phyloP scores from a whole-genome alignment of 2,113 vertebrate genomes.

The Zapus hudsonius region DNA sequence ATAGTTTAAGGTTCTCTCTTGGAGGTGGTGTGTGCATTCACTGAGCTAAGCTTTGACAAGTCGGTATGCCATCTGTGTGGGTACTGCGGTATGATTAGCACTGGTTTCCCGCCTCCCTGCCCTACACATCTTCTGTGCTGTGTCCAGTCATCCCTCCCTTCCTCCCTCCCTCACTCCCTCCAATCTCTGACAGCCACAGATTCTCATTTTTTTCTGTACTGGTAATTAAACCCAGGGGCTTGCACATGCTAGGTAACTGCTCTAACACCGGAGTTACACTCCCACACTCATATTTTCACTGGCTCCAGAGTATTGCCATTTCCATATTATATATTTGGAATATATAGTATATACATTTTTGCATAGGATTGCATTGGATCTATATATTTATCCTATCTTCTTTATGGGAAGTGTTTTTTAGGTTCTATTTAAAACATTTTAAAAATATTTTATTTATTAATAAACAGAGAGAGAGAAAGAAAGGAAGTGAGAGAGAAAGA shows the following conservation, averaged over 20 bases:
- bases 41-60: background rate
- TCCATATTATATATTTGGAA: background rate
- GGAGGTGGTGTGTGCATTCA: background rate
- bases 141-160: background rate
- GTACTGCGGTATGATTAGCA: background rate
- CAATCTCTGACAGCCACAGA: background rate
- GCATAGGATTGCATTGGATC: background rate
- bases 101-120: background rate
- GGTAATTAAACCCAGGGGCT: background rate
- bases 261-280: background rate
- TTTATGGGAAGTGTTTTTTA: background rate
- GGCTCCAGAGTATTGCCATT: background rate
- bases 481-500: no score
- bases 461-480: no score
- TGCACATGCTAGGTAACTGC: no score
- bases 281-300: background rate
- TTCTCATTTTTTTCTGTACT: background rate
- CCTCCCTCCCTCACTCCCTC: no score
- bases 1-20: background rate
- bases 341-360: background rate
- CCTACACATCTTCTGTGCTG: background rate
- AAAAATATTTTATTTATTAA: no score
- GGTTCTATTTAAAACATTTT: constrained; percentile 16
- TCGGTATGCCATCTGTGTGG: no score
- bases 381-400: constrained; percentile 20